Conservation (phyloP, 2,888 invertebrate species). For the Cosmopolites sordidus region DNA sequence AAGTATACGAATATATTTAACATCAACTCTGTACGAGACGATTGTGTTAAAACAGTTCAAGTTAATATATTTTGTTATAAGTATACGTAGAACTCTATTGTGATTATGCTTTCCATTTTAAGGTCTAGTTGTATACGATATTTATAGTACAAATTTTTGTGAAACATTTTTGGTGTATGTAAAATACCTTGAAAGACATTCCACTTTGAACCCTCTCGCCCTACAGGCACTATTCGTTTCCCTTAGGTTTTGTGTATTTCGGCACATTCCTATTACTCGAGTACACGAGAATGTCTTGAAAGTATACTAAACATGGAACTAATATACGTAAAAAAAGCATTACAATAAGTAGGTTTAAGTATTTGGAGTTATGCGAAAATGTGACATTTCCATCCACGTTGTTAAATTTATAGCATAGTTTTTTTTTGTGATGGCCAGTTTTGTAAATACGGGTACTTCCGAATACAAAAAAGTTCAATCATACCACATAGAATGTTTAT, state of each 20-base stretch:
- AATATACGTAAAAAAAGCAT: conserved; percentile 45
- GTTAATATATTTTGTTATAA: not conserved
- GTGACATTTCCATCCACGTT: conserved; percentile 43
- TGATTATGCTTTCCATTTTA: conserved; percentile 3
- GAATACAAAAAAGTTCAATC: too few relatives aligned
- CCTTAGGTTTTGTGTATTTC: not conserved
- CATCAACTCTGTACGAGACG: too few relatives aligned
- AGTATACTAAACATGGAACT: conserved; percentile 46
- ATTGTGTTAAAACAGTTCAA: too few relatives aligned
- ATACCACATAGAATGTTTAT: too few relatives aligned
- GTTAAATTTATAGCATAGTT: not conserved
- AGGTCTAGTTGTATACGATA: conserved; percentile 20
- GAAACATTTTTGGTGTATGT: conserved; percentile 1
- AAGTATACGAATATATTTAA: too few relatives aligned
- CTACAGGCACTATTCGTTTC: too few relatives aligned
- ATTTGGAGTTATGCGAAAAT: conserved; percentile 21
- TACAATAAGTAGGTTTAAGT: conserved; percentile 42
- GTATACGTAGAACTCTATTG: conserved; percentile 8
- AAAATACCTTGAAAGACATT: conserved; percentile 15
- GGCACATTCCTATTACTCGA: conserved; percentile 6
- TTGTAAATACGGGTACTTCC: not conserved
- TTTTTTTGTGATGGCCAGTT: not conserved
- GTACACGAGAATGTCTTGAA: conserved; percentile 16
- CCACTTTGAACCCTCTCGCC: too few relatives aligned
- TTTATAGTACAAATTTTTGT: conserved; percentile 25